Evolutionary conservation across 2,888 invertebrate species (phyloP).

Genomic region (Formica aserva): DNA sequence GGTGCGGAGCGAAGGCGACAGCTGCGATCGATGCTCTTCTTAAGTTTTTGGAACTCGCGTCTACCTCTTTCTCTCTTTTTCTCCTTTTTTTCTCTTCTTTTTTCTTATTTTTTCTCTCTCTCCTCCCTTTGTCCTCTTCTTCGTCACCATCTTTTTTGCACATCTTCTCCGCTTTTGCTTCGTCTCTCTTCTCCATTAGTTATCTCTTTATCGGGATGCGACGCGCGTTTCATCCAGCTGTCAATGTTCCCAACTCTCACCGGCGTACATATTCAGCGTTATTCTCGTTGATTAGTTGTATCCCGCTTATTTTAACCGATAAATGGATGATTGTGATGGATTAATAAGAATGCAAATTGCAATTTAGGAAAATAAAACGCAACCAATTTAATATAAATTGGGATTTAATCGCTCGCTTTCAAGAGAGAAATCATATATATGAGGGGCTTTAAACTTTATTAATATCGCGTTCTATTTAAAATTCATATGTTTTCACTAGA

Average conservation of each 20-base stretch:
- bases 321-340: conserved; percentile 1
- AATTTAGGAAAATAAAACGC: background rate
- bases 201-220: conserved; percentile 45
- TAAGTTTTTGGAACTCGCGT: conserved; percentile 81
- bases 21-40: conserved; percentile 84
- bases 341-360: background rate
- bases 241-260: conserved; percentile 36
- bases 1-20: conserved; percentile 84
- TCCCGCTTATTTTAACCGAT: conserved; percentile 23
- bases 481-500: background rate
- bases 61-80: conserved; percentile 66
- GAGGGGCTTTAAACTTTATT: background rate
- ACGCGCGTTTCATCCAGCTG: conserved; percentile 39
- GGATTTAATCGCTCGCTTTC: background rate
- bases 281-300: conserved; percentile 20
- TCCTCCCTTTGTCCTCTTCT: background rate
- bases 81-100: conserved; percentile 33
- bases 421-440: background rate
- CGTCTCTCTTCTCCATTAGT: conserved; percentile 42
- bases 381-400: background rate
- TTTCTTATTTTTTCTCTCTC: conserved; percentile 17
- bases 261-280: conserved; percentile 6
- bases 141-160: conserved; percentile 37
- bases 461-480: background rate
- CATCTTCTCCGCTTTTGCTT: conserved; percentile 1